Percentiles rank a stretch among this genome's conserved stretches.
Evolutionary conservation across 2,888 invertebrate genomes (phyloP).

Genomic region (Lypha dubia): DNA sequence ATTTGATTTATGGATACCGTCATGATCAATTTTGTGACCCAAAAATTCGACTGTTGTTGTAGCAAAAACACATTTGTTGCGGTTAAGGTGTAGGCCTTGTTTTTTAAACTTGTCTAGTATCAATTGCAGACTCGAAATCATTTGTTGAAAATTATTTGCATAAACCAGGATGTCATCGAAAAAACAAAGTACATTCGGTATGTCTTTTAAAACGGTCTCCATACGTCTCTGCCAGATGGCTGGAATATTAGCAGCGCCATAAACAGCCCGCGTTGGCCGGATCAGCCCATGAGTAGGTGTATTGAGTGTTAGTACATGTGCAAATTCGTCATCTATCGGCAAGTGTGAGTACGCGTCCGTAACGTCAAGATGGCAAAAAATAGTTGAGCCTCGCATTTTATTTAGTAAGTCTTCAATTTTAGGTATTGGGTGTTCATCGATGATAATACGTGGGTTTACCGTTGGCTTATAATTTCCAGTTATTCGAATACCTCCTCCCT

Average conservation of each 20-base stretch:
- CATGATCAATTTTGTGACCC: slow-evolving; percentile 31
- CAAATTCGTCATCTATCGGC: slow-evolving; percentile 61
- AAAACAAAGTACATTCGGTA: slow-evolving; percentile 28
- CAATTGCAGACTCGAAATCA: neutral
- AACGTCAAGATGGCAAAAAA: slow-evolving; percentile 15
- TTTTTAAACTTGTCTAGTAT: neutral
- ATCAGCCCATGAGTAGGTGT: slow-evolving; percentile 53
- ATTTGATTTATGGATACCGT: slow-evolving; percentile 29
- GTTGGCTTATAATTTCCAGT: slow-evolving; percentile 18
- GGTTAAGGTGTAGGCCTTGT: slow-evolving; percentile 17
- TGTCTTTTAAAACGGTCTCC: neutral
- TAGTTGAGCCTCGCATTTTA: slow-evolving; percentile 26
- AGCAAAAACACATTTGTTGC: slow-evolving; percentile 16
- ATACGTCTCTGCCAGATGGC: slow-evolving; percentile 48
- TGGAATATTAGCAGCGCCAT: slow-evolving; percentile 41
- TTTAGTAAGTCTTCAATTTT: slow-evolving; percentile 25
- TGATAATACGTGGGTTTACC: slow-evolving; percentile 51
- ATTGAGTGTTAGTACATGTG: slow-evolving; percentile 40
- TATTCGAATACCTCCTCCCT: slow-evolving; percentile 47
- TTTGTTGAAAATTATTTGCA: slow-evolving; percentile 14
- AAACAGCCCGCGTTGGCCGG: slow-evolving; percentile 35
- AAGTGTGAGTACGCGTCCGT: slow-evolving; percentile 64
- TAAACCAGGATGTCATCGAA: slow-evolving; percentile 46
- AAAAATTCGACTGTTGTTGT: slow-evolving; percentile 9
- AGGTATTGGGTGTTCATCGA: slow-evolving; percentile 46